phyloP scores from a whole-genome alignment of 2,113 vertebrate genomes.

The Antennarius striatus region DNA sequence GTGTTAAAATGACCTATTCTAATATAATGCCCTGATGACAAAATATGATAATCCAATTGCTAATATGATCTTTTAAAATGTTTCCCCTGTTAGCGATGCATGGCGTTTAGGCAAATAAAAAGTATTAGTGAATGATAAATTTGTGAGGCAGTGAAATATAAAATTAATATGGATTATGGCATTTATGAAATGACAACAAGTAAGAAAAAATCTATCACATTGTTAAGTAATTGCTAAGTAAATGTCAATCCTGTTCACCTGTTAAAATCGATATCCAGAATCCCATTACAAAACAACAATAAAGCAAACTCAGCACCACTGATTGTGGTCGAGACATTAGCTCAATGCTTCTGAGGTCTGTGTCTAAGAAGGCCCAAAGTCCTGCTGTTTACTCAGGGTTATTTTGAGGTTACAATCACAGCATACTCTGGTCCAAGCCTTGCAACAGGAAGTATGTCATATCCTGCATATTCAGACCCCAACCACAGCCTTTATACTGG shows the following conservation, averaged over 20 bases:
- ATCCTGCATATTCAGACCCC: constrained; percentile 65
- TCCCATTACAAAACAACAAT: constrained; percentile 17
- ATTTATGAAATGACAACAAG: constrained; percentile 12
- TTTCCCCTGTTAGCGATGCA: constrained; percentile 53
- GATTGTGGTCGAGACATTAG: constrained; percentile 24
- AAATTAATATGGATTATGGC: constrained; percentile 30
- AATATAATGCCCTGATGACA: constrained; percentile 11
- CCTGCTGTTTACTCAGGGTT: constrained; percentile 57
- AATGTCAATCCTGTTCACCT: constrained; percentile 26
- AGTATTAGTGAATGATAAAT: constrained; percentile 51
- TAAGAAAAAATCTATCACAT: constrained; percentile 7
- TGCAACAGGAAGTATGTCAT: constrained; percentile 67
- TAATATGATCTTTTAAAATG: constrained; percentile 21
- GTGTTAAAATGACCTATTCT: constrained; percentile 12
- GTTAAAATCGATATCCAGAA: constrained; percentile 2
- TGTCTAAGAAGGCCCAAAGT: constrained; percentile 30
- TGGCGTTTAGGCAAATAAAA: constrained; percentile 44
- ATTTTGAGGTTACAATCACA: constrained; percentile 68
- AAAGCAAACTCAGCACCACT: constrained; percentile 3
- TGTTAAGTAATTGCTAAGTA: constrained; percentile 5
- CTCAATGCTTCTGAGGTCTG: constrained; percentile 36
- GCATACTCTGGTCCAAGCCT: constrained; percentile 41
- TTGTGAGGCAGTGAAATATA: constrained; percentile 16
- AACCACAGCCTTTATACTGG: constrained; percentile 54
- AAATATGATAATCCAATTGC: constrained; percentile 8